phyloP scores from a whole-genome alignment of 2,113 vertebrate genomes.

The Anseranas semipalmata region DNA sequence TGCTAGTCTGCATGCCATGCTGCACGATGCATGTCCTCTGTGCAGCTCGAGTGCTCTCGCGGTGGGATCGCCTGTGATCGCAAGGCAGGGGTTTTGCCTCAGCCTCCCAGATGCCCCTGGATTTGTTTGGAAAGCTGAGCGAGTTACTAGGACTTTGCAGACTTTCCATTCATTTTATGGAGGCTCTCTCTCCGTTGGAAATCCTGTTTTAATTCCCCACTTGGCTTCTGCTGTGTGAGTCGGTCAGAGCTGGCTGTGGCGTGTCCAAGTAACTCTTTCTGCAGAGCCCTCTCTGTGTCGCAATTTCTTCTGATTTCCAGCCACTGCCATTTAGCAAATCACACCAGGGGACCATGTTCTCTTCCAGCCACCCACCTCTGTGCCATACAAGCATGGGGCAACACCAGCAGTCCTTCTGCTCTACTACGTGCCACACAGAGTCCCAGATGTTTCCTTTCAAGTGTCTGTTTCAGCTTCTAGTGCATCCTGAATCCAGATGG shows the following conservation, averaged over 20 bases:
- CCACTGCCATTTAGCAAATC: neutral
- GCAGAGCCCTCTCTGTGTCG: neutral
- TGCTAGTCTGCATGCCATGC: neutral
- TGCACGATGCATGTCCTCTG: neutral
- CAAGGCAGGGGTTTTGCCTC: neutral
- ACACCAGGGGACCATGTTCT: neutral
- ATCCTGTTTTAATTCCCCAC: neutral
- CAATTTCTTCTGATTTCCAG: neutral
- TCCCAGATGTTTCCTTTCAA: neutral
- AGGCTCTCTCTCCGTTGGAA: neutral
- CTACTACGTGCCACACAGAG: neutral
- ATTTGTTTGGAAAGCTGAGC: neutral
- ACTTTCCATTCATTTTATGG: neutral
- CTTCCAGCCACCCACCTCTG: neutral
- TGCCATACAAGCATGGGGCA: rapidly evolving
- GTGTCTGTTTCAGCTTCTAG: neutral
- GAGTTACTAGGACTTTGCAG: neutral
- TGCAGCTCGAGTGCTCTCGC: neutral
- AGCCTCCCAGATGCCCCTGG: neutral
- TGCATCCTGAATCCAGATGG: neutral
- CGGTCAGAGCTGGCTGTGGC: neutral
- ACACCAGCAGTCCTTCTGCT: neutral
- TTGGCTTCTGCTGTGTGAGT: neutral
- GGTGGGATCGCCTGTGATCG: neutral
- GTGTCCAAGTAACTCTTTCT: neutral